Base-by-base conservation (phyloP, 53 echinoderm and acorn worm species). In the Mesocentrotus franciscanus region DNA sequence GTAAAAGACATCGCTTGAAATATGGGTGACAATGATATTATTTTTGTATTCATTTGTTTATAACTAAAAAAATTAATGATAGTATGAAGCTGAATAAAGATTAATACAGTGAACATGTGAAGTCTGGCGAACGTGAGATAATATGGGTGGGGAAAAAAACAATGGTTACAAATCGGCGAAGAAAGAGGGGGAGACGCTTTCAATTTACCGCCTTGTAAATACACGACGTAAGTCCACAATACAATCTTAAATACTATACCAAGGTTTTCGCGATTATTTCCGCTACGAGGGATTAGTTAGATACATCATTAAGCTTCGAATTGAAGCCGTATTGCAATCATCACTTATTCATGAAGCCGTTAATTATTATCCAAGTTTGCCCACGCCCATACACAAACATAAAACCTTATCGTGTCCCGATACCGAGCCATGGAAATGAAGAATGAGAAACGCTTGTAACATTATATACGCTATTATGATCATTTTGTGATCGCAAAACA, bases 301-400 rank as follows among this genome's bases (percentile, higher is more conserved):
- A 74, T 74, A 74, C 74, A 74, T 11, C 32, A 30, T 74, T 72
- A 36, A 36, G 81, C 36, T 33, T 36, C 33, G 4, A 33, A 33
- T 2, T 39, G 34, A 42, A 39, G 81, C 36, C 36, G 33, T 36
- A 9, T 81, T 7, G 30, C 30, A 74, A 81, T 20, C 36, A 42
- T 81, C 22, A 8, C 42, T 81, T 81, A 81, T 81, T 81, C 81
- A 81, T 81, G 42, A 81, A 81, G 42, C 81, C 22, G 22, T 81
- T 42, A 16, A 81, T 81, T 20, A 42, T 81, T 81, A 81, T 81
- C 39, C 81, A 74, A 74, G 32, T 81, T 81, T 81, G 8, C 42
- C 9, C 18, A 81, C 11, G 42, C 17, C 42, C 22, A 20, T 81
- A n/a, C 29, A 81, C 81, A 29, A 36, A 81, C 18, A 81, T 36